phyloP scores from a whole-genome alignment of 2,888 invertebrate species.

The Mechanitis messenoides region DNA sequence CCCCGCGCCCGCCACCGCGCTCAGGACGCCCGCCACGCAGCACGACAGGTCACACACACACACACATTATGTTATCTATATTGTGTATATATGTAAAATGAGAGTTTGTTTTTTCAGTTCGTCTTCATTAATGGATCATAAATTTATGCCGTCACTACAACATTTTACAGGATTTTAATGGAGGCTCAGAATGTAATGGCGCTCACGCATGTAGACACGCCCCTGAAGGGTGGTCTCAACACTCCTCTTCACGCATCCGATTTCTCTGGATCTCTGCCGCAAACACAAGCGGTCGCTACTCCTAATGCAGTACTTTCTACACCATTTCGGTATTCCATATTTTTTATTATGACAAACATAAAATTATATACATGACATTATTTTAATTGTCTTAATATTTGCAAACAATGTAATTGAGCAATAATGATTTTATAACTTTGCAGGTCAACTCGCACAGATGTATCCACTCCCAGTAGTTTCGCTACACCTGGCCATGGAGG shows the following conservation, averaged over 20 bases:
- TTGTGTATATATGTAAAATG: too few species aligned
- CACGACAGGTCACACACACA: constrained; percentile 44
- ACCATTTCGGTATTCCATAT: constrained; percentile 79
- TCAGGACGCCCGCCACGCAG: constrained; percentile 91
- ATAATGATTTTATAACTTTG: neutral
- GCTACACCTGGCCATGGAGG: constrained; percentile 74
- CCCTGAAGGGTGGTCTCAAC: constrained; percentile 96
- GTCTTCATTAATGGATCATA: too few species aligned
- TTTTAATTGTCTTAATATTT: neutral
- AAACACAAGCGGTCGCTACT: constrained; percentile 81
- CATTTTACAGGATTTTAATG: constrained; percentile 80
- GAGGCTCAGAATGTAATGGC: constrained; percentile 99
- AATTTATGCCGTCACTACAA: too few species aligned
- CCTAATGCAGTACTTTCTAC: constrained; percentile 95
- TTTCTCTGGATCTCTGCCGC: constrained; percentile 89
- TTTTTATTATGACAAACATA: neutral
- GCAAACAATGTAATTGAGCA: neutral
- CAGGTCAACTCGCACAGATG: constrained; percentile 81
- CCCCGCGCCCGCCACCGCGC: constrained; percentile 81
- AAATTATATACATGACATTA: neutral
- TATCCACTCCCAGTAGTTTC: constrained; percentile 76
- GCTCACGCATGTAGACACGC: constrained; percentile 97
- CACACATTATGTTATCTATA: too few species aligned
- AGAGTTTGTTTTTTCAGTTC: too few species aligned
- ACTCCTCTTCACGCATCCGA: constrained; percentile 94